Conservation (phyloP, 2,797 vertebrate species). For the Acanthis flammea region DNA sequence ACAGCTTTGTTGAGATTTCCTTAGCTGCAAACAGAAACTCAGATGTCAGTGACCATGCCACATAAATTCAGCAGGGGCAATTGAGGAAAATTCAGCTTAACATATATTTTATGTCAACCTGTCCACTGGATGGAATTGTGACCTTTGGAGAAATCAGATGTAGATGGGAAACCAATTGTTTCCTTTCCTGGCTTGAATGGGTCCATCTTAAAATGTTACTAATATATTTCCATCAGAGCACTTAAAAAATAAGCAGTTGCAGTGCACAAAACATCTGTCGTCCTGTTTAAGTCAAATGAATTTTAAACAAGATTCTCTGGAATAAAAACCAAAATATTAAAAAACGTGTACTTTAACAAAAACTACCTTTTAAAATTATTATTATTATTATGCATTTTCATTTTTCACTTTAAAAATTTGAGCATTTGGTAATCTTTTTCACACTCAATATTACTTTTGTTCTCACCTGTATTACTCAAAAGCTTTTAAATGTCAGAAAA, state of each 20-base stretch:
- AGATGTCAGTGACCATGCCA: not conserved
- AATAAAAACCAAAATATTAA: not conserved
- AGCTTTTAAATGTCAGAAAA: not conserved
- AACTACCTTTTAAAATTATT: not conserved
- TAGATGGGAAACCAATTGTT: not conserved
- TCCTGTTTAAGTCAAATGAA: not conserved
- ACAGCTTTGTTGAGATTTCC: not conserved
- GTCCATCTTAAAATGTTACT: not conserved
- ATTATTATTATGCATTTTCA: not conserved
- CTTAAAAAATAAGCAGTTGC: not conserved
- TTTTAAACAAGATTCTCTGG: not conserved
- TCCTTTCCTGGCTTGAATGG: not conserved
- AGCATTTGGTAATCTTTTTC: not conserved
- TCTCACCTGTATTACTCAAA: not conserved
- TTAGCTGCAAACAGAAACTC: not conserved
- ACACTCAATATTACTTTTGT: not conserved
- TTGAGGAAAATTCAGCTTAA: not conserved
- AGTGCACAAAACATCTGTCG: not conserved
- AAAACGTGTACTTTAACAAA: not conserved
- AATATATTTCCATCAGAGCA: not conserved
- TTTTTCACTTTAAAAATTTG: not conserved
- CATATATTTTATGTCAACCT: not conserved
- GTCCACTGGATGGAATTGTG: rapidly evolving
- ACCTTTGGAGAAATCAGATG: not conserved
- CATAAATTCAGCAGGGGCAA: not conserved